Percentiles rank a stretch among this genome's conserved stretches.
These are phyloP conservation scores for Yponomeuta sedellus DNA, from an alignment of 2,888 invertebrate genomes.

Conservation along the genomic window DNA sequence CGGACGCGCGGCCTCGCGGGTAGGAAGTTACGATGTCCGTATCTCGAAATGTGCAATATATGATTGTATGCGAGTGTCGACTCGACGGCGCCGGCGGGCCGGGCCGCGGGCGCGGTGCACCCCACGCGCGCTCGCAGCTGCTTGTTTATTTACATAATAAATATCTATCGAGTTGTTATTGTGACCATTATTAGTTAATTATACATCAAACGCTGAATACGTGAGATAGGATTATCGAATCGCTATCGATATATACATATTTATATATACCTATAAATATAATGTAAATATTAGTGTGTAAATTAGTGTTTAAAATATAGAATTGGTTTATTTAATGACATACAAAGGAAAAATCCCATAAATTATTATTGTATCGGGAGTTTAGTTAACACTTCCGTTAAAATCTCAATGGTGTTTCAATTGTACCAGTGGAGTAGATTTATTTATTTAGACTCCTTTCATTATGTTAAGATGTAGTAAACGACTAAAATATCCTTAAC, in stretches of 20 bases:
- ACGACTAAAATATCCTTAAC: constrained; percentile 21
- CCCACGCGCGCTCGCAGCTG: constrained; percentile 22
- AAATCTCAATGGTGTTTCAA: constrained; percentile 74
- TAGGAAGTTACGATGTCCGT: not conserved
- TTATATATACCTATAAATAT: constrained; percentile 76
- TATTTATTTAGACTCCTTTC: constrained; percentile 60
- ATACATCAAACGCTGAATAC: constrained; percentile 69
- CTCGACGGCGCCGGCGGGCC: constrained; percentile 8
- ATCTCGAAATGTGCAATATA: constrained; percentile 20
- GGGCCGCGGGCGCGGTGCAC: too few species aligned
- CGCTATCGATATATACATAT: constrained; percentile 75
- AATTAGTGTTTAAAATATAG: constrained; percentile 73
- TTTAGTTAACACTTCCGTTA: constrained; percentile 69
- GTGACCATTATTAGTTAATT: constrained; percentile 75
- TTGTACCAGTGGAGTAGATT: constrained; percentile 69
- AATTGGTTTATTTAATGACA: constrained; percentile 75
- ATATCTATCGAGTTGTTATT: constrained; percentile 75
- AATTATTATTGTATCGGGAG: constrained; percentile 75
- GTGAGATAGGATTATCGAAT: constrained; percentile 70
- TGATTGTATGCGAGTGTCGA: constrained; percentile 23
- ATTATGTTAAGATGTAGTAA: constrained; percentile 41
- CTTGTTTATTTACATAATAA: constrained; percentile 73
- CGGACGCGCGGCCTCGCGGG: not conserved
- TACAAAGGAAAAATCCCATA: constrained; percentile 72
- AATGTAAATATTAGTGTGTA: constrained; percentile 74